Evolutionary conservation across 2,888 invertebrate species (phyloP), one percentile per base, ranked within the genome.

Genomic region (Metopia argyrocephala): DNA sequence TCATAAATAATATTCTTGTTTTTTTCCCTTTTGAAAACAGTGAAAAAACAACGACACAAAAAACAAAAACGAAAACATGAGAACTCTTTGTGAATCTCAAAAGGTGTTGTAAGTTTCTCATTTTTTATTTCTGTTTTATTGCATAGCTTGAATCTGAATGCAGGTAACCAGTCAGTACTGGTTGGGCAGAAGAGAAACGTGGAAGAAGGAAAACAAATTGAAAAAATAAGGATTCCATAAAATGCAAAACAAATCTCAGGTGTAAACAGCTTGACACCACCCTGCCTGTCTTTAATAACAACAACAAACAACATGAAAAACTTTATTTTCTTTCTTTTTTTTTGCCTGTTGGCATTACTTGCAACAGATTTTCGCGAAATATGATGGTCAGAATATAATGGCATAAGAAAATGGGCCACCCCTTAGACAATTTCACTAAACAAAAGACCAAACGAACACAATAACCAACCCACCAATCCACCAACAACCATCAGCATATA

Each of bases 171-270:
- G 38, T 38, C 38, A 38, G 21, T 38, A 61, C 23, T 54, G 62
- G 38, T 46, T 75, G 52, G 23, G 23, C 23, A 31, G 18, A 48
- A 52, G 21, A 38, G 15, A 62, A 75, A 50, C 25, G 48, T n/a
- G 6, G 0, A 27, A 54, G 48, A 61, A 27, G 38, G 15, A 18
- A 54, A 57, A 56, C 57, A 46, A 59, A 64, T 56, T 50, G 50
- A 78, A 70, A 74, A 38, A 71, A 79, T 48, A 81, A 79, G 57
- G 65, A 82, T 70, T 69, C 73, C 70, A 78, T 75, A 75, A 84
- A 85, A 85, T 84, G 84, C 84, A 83, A 84, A 84, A 83, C 84
- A 85, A 87, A 86, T 87, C 89, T 88, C 88, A 88, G 89, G 89
- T 88, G 88, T 85, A 84, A 85, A 84, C 83, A 84, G 82, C 83